These are phyloP conservation scores for Drosophila affinis DNA, from an alignment of 2,888 invertebrate genomes.

Conservation along the genomic window DNA sequence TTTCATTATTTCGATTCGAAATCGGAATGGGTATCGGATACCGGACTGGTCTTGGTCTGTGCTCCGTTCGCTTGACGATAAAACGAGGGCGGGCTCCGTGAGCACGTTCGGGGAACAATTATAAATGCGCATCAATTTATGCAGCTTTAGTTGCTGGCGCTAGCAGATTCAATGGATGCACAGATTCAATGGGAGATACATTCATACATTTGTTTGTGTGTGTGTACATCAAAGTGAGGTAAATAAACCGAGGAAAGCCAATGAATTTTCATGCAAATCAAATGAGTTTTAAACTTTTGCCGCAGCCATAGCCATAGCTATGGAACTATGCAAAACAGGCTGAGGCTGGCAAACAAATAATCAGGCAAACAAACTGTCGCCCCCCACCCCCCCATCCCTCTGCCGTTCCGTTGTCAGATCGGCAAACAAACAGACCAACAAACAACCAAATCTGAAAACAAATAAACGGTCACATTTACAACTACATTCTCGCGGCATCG, in stretches of 20 bases:
- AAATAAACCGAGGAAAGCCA: slow-evolving; percentile 45
- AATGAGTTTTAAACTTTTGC: slow-evolving; percentile 74
- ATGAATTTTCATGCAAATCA: slow-evolving; percentile 76
- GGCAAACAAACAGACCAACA: slow-evolving; percentile 25
- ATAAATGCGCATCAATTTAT: slow-evolving; percentile 77
- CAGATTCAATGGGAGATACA: slow-evolving; percentile 2
- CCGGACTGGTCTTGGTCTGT: not conserved
- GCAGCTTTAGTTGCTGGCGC: slow-evolving; percentile 25
- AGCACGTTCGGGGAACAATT: slow-evolving; percentile 59
- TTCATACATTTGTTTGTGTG: too few relatives aligned
- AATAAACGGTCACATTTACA: slow-evolving; percentile 76
- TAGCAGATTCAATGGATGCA: slow-evolving; percentile 43
- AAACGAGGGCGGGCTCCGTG: slow-evolving; percentile 14
- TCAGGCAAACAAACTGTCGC: slow-evolving; percentile 48
- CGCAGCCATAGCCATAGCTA: slow-evolving; percentile 15
- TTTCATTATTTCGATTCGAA: slow-evolving; percentile 68
- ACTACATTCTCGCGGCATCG: slow-evolving; percentile 53
- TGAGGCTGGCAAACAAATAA: slow-evolving; percentile 58
- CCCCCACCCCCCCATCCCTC: not conserved
- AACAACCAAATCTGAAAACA: slow-evolving; percentile 58
- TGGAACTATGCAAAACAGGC: slow-evolving; percentile 42
- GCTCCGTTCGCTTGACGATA: slow-evolving; percentile 26
- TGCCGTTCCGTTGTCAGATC: slow-evolving; percentile 19
- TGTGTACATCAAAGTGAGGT: slow-evolving; percentile 44
- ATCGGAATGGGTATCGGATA: not conserved